Conservation (phyloP, 2,113 vertebrate genomes). For the Pipra filicauda region DNA sequence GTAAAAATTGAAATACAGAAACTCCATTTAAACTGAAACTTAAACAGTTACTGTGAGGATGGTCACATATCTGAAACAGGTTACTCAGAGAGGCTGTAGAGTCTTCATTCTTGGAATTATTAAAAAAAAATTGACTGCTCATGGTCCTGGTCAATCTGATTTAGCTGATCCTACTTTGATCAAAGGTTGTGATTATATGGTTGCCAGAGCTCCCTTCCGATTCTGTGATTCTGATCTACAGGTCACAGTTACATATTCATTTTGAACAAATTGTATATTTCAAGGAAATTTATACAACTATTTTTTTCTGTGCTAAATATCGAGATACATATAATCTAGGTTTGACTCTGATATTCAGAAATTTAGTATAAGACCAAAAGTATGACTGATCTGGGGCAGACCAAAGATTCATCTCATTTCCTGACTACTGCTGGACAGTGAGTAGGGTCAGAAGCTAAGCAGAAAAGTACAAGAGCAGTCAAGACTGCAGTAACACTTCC, state of each 20-base stretch:
- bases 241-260: not conserved
- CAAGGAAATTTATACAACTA: not conserved
- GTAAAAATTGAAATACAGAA: not conserved
- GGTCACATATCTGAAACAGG: not conserved
- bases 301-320: not conserved
- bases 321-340: not conserved
- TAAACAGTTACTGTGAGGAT: not conserved
- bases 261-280: not conserved
- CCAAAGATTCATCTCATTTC: not conserved
- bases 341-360: not conserved
- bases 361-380: not conserved
- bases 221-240: not conserved
- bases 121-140: not conserved
- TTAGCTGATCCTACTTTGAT: not conserved
- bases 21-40: not conserved
- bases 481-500: not conserved
- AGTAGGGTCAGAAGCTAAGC: not conserved
- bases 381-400: not conserved
- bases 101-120: not conserved
- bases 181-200: not conserved
- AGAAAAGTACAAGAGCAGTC: not conserved
- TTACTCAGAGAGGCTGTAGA: not conserved
- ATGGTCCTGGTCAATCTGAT: not conserved
- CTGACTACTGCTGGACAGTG: not conserved
- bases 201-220: not conserved